Conservation (phyloP, 2,888 invertebrate species). For the Tupiocoris notatus region DNA sequence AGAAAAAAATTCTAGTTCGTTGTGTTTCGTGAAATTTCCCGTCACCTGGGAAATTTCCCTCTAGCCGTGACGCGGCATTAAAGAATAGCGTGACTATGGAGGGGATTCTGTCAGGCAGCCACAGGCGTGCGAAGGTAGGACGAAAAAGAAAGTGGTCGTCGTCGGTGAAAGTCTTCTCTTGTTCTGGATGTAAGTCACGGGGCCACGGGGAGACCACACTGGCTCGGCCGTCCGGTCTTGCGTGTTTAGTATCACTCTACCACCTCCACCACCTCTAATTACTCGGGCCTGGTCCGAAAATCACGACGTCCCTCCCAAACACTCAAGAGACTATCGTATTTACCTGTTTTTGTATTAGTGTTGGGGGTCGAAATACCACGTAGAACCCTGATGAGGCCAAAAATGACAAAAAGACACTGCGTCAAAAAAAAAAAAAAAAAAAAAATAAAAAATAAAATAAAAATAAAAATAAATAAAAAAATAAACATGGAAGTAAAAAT, state of each 20-base stretch:
- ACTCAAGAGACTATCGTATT: background rate
- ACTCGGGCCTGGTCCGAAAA: constrained; percentile 24
- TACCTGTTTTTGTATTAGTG: too few relatives aligned
- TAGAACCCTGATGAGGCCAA: too few relatives aligned
- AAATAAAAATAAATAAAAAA: too few relatives aligned
- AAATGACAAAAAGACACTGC: too few relatives aligned
- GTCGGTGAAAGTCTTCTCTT: constrained; percentile 25
- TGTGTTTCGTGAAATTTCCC: too few relatives aligned
- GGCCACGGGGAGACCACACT: constrained; percentile 37
- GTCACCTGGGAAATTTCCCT: background rate
- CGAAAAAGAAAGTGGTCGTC: constrained; percentile 34
- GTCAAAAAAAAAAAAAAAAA: too few relatives aligned
- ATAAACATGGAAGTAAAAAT: too few relatives aligned
- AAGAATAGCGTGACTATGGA: background rate
- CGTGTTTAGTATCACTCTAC: constrained; percentile 34
- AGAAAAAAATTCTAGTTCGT: too few relatives aligned
- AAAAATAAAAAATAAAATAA: too few relatives aligned
- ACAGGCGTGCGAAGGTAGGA: constrained; percentile 35
- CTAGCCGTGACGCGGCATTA: background rate
- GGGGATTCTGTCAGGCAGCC: background rate
- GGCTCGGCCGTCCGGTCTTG: constrained; percentile 34
- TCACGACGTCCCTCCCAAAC: too few relatives aligned
- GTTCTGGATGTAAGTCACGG: constrained; percentile 34
- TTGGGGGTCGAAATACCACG: too few relatives aligned
- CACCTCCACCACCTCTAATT: constrained; percentile 14